phyloP scores from a whole-genome alignment of 2,113 vertebrate species.

The Struthio camelus region DNA sequence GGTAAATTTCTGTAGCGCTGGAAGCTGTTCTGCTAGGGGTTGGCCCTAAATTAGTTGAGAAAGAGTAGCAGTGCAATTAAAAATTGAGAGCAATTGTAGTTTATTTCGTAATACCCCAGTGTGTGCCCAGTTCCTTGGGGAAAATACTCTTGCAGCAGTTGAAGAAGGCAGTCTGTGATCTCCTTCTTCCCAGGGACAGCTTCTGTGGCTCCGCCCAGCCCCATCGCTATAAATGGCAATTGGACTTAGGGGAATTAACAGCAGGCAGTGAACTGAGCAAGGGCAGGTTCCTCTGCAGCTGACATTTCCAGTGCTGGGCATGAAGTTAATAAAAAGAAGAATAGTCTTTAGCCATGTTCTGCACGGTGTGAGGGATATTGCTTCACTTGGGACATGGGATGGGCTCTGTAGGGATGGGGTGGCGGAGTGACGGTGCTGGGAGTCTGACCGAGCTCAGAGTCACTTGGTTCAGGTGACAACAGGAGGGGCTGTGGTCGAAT shows the following conservation, averaged over 20 bases:
- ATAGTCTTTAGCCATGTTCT: neutral
- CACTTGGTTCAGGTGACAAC: neutral
- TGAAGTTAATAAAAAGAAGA: neutral
- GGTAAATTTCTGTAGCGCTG: neutral
- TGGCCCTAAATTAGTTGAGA: slow-evolving; percentile 15
- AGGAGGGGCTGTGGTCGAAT: neutral
- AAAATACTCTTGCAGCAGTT: slow-evolving; percentile 3
- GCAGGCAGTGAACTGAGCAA: neutral
- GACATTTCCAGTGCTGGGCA: neutral
- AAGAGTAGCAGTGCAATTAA: neutral
- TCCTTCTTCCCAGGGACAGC: slow-evolving; percentile 25
- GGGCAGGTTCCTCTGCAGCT: slow-evolving; percentile 23
- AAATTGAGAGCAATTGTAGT: neutral
- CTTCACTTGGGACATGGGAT: neutral
- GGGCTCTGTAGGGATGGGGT: neutral
- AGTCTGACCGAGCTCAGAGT: neutral
- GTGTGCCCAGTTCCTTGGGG: neutral
- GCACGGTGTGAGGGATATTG: neutral
- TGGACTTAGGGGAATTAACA: slow-evolving; percentile 9
- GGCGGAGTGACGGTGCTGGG: neutral
- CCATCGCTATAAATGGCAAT: slow-evolving; percentile 8
- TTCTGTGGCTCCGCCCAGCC: slow-evolving; percentile 9
- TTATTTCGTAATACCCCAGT: neutral
- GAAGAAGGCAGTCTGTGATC: slow-evolving; percentile 43
- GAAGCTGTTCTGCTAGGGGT: neutral